Conservation (phyloP, 2,797 vertebrate genomes). For the Sebastes melanostomus region DNA sequence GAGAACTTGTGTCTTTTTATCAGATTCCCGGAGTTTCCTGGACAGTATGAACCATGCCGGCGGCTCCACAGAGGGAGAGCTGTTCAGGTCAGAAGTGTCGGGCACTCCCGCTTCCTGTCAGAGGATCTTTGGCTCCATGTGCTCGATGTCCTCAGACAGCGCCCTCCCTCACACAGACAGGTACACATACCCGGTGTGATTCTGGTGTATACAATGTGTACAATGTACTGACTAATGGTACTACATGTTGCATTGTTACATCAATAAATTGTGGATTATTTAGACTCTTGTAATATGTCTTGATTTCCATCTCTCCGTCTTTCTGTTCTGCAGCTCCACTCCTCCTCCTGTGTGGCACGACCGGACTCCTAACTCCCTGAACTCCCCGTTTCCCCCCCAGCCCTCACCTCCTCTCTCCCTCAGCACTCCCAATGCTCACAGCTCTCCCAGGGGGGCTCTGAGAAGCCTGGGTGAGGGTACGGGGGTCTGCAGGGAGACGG, state of each 20-base stretch:
- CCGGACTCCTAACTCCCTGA: conserved; percentile 55
- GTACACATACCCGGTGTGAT: conserved; percentile 29
- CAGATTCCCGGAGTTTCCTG: conserved; percentile 85
- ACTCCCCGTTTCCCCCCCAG: conserved; percentile 49
- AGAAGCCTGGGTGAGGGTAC: conserved; percentile 58
- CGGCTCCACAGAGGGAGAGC: conserved; percentile 80
- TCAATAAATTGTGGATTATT: background rate
- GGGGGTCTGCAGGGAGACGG: conserved; percentile 38
- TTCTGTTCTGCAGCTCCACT: conserved; percentile 58
- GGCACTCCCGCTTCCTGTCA: conserved; percentile 78
- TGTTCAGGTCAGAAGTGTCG: conserved; percentile 78
- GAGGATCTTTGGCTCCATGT: conserved; percentile 80
- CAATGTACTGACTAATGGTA: background rate
- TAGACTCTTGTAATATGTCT: background rate
- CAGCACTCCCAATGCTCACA: conserved; percentile 73
- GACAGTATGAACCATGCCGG: conserved; percentile 79
- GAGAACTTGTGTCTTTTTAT: background rate
- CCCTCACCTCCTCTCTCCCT: conserved; percentile 73
- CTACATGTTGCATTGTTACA: background rate
- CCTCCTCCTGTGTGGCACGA: conserved; percentile 69
- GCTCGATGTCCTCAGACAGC: conserved; percentile 77
- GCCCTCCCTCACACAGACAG: conserved; percentile 81
- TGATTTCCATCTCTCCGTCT: background rate
- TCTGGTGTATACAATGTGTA: background rate
- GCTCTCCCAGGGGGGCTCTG: conserved; percentile 68